Evolutionary conservation across 2,888 invertebrate genomes (phyloP).

Genomic region (Gasteruption jaculator): DNA sequence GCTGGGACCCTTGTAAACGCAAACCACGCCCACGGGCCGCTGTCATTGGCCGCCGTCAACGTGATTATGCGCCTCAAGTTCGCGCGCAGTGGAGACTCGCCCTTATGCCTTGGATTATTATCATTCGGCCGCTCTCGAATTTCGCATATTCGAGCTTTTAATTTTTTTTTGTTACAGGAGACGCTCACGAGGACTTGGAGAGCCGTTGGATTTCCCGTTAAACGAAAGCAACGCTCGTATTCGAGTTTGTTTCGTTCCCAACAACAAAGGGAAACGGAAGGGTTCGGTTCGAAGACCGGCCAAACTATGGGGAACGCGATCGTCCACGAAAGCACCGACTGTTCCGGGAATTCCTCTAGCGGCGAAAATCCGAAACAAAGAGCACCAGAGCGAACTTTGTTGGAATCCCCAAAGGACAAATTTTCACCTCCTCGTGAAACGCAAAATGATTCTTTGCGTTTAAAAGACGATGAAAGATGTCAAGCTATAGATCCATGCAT

Average conservation of each 20-base stretch:
- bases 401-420: no score
- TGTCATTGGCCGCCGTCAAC: no score
- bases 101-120: not conserved
- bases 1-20: no score
- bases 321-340: slow-evolving; percentile 38
- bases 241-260: slow-evolving; percentile 58
- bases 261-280: slow-evolving; percentile 51
- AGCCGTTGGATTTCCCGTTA: slow-evolving; percentile 30
- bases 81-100: not conserved
- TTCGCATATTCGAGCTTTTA: slow-evolving; percentile 9
- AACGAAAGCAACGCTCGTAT: slow-evolving; percentile 57
- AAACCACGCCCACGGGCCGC: no score
- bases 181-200: slow-evolving; percentile 56
- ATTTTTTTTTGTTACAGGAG: slow-evolving; percentile 54
- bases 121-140: not conserved
- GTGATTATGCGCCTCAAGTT: no score
- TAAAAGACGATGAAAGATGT: no score
- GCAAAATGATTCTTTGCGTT: no score
- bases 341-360: slow-evolving; percentile 36
- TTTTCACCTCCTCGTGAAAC: no score
- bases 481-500: no score
- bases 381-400: no score
- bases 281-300: slow-evolving; percentile 50
- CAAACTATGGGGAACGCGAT: slow-evolving; percentile 32
- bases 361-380: slow-evolving; percentile 30